These are phyloP conservation scores for Sturmia bella DNA, from an alignment of 2,888 invertebrate genomes.

Conservation along the genomic window DNA sequence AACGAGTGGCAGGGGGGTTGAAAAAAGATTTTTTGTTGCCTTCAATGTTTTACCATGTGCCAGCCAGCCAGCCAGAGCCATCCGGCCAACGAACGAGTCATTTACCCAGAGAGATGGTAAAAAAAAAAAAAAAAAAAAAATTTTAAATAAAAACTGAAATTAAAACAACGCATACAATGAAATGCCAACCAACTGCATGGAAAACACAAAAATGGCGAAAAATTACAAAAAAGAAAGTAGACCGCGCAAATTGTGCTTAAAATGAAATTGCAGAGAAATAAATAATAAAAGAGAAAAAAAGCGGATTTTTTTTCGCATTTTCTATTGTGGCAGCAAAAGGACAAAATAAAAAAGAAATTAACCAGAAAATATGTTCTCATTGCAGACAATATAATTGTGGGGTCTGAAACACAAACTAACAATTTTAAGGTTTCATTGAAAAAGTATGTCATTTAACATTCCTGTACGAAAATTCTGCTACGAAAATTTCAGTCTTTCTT, in stretches of 20 bases:
- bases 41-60: constrained; percentile 31
- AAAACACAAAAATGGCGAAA: constrained; percentile 27
- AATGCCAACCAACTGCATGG: constrained; percentile 33
- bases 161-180: constrained; percentile 53
- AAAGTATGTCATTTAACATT: constrained; percentile 47
- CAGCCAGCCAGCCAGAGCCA: neutral
- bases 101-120: constrained; percentile 30
- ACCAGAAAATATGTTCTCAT: constrained; percentile 32
- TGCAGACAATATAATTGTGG: constrained; percentile 53
- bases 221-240: constrained; percentile 18
- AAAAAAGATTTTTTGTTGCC: constrained; percentile 2
- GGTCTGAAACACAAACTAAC: constrained; percentile 24
- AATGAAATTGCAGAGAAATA: constrained; percentile 57
- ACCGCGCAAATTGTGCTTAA: constrained; percentile 62
- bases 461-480: constrained; percentile 19
- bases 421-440: constrained; percentile 28
- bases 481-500: neutral
- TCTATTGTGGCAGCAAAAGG: constrained; percentile 16
- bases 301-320: constrained; percentile 33
- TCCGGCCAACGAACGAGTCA: no score
- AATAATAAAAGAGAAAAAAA: constrained; percentile 20
- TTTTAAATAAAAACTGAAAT: constrained; percentile 60
- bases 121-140: constrained; percentile 27
- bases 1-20: neutral
- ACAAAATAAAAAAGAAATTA: constrained; percentile 28